Conservation (phyloP, 2,797 vertebrate species). For the Hozukius guyotensis region DNA sequence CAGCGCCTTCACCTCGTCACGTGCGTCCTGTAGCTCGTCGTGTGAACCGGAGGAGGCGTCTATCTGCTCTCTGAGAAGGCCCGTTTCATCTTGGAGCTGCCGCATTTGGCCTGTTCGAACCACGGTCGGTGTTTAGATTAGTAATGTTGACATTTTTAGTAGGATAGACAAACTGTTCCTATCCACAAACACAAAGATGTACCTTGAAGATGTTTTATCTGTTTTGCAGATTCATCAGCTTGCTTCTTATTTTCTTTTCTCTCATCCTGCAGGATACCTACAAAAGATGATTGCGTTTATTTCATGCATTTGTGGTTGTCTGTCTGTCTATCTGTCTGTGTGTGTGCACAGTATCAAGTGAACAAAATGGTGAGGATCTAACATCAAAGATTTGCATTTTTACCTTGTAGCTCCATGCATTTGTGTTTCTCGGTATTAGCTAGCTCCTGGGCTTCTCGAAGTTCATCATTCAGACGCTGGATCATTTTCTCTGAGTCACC, state of each 20-base stretch:
- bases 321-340: not conserved
- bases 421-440: slow-evolving; percentile 91
- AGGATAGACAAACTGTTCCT: not conserved
- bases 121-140: slow-evolving; percentile 8
- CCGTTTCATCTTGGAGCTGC: slow-evolving; percentile 89
- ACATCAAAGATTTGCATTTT: slow-evolving; percentile 13
- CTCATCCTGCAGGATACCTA: slow-evolving; percentile 92
- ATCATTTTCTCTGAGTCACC: slow-evolving; percentile 91
- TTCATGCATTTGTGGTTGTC: not conserved
- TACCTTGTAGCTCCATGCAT: slow-evolving; percentile 95
- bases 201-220: slow-evolving; percentile 94
- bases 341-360: not conserved
- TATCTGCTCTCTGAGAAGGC: slow-evolving; percentile 87
- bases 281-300: slow-evolving; percentile 10
- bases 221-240: slow-evolving; percentile 91
- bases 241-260: slow-evolving; percentile 89
- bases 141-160: not conserved
- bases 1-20: slow-evolving; percentile 90
- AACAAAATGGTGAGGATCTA: not conserved
- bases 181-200: slow-evolving; percentile 31
- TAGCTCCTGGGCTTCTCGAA: slow-evolving; percentile 91
- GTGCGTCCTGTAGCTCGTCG: slow-evolving; percentile 85
- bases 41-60: slow-evolving; percentile 84
- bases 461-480: slow-evolving; percentile 90
- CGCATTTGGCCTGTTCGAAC: slow-evolving; percentile 88